Percentiles rank a stretch among this genome's conserved stretches.
Evolutionary conservation across 2,113 vertebrate species (phyloP).

Genomic region (Perca schrenkii): DNA sequence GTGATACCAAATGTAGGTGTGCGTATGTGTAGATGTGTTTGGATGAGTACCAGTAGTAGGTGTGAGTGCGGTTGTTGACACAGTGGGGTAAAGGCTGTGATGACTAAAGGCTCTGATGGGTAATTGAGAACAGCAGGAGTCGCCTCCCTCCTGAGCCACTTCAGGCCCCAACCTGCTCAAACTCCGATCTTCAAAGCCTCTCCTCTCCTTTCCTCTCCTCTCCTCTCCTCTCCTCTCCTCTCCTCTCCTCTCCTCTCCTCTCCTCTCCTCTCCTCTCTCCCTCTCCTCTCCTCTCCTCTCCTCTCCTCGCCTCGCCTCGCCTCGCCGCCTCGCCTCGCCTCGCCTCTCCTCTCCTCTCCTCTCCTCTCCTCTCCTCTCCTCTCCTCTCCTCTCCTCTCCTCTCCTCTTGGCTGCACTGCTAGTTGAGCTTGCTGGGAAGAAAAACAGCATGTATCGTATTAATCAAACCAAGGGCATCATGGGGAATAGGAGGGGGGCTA

Average conservation of each 20-base stretch:
- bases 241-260: background rate
- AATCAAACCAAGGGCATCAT: slow-evolving; percentile 71
- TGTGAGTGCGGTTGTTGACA: slow-evolving; percentile 71
- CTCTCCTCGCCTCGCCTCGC: no score
- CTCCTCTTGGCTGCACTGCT: slow-evolving; percentile 27
- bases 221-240: slow-evolving; percentile 1
- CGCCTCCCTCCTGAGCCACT: slow-evolving; percentile 72
- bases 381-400: background rate
- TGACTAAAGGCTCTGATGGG: slow-evolving; percentile 75
- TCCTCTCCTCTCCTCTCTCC: background rate
- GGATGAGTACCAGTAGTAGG: slow-evolving; percentile 34
- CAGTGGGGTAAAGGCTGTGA: slow-evolving; percentile 67
- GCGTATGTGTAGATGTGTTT: slow-evolving; percentile 49
- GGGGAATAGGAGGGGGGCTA: slow-evolving; percentile 39
- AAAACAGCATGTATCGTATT: slow-evolving; percentile 66
- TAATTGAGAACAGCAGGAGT: slow-evolving; percentile 81
- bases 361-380: background rate
- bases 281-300: no score
- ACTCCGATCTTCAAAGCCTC: slow-evolving; percentile 76
- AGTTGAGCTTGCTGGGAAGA: slow-evolving; percentile 52
- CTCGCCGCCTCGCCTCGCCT: no score
- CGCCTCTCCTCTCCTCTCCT: no score
- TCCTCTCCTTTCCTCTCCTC: slow-evolving; percentile 31
- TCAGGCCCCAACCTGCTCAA: slow-evolving; percentile 65
- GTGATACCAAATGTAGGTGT: slow-evolving; percentile 26